Percentiles rank a stretch among this genome's conserved stretches.
Evolutionary conservation across 2,113 vertebrate genomes (phyloP).

Genomic region (Podarcis muralis): DNA sequence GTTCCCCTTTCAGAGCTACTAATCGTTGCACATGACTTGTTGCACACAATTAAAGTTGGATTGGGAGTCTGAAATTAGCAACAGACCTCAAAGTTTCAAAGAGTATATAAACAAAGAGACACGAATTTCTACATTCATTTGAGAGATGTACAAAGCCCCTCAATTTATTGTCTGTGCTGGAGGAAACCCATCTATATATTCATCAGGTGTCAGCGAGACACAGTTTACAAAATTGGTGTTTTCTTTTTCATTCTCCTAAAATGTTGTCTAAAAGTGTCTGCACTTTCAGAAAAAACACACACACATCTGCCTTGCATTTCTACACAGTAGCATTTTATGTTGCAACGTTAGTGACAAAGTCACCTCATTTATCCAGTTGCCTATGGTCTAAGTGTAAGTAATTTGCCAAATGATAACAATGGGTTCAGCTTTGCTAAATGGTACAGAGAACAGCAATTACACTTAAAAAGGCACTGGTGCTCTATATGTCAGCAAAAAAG

Average conservation of each 20-base stretch:
- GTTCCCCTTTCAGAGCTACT: background rate
- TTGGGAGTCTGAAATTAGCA: background rate
- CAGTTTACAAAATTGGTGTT: conserved; percentile 28
- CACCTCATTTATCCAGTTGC: conserved; percentile 77
- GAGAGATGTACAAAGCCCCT: background rate
- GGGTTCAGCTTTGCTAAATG: conserved; percentile 77
- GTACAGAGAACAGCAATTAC: conserved; percentile 82
- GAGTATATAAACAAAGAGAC: background rate
- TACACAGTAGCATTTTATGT: conserved; percentile 68
- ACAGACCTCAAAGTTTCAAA: background rate
- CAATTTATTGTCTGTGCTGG: background rate
- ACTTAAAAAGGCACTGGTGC: conserved; percentile 76
- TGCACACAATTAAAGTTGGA: background rate
- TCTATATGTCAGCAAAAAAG: conserved; percentile 80
- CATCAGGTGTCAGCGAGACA: conserved; percentile 12
- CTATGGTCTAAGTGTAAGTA: conserved; percentile 82
- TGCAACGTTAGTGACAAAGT: conserved; percentile 76
- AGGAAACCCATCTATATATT: background rate
- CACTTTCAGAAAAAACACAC: conserved; percentile 38
- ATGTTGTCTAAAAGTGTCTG: conserved; percentile 47
- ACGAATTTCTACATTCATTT: background rate
- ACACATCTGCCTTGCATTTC: conserved; percentile 67
- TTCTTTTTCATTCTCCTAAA: conserved; percentile 43
- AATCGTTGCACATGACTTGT: background rate
- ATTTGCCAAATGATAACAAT: conserved; percentile 82